A percentile compares a stretch with the other conserved stretches of the same genome.
phyloP scores from a whole-genome alignment of 1,140 invertebrate species.

The Battus philenor region DNA sequence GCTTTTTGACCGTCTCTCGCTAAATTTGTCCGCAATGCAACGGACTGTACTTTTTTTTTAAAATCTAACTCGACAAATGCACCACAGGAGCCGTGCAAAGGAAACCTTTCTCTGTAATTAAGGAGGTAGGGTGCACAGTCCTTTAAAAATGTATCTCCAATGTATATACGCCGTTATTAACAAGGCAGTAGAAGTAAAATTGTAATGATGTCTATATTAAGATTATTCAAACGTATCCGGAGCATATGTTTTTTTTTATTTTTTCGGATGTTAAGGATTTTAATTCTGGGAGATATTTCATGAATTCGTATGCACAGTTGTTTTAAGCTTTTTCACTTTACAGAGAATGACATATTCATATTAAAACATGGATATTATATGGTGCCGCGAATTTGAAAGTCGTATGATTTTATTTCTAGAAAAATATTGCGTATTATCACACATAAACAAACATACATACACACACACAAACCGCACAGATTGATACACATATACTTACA shows the following conservation, averaged over 20 bases:
- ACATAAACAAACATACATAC: too few relatives aligned
- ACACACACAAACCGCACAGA: too few relatives aligned
- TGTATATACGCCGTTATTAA: constrained; percentile 1
- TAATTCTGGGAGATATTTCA: constrained; percentile 19
- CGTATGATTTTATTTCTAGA: too few relatives aligned
- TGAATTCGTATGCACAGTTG: background rate
- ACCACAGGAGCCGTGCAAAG: constrained; percentile 1
- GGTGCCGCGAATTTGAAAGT: too few relatives aligned
- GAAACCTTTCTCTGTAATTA: constrained; percentile 14
- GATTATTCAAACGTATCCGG: constrained; percentile 12
- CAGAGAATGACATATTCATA: too few relatives aligned
- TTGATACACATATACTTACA: too few relatives aligned
- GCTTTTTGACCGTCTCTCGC: constrained; percentile 33
- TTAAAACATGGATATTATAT: too few relatives aligned
- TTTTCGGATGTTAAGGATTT: constrained; percentile 33
- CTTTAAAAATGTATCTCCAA: constrained; percentile 14
- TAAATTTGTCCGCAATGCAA: constrained; percentile 52
- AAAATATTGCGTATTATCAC: too few relatives aligned
- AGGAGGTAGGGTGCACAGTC: constrained; percentile 4
- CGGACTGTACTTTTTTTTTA: constrained; percentile 6
- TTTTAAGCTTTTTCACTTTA: background rate
- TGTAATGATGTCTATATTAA: constrained; percentile 23
- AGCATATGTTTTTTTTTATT: constrained; percentile 12
- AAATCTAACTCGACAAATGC: constrained; percentile 2
- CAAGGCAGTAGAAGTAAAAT: constrained; percentile 19